Evolutionary conservation across 2,888 invertebrate genomes (phyloP), one percentile per base, ranked within the genome.

Genomic region (Eudemis profundana): DNA sequence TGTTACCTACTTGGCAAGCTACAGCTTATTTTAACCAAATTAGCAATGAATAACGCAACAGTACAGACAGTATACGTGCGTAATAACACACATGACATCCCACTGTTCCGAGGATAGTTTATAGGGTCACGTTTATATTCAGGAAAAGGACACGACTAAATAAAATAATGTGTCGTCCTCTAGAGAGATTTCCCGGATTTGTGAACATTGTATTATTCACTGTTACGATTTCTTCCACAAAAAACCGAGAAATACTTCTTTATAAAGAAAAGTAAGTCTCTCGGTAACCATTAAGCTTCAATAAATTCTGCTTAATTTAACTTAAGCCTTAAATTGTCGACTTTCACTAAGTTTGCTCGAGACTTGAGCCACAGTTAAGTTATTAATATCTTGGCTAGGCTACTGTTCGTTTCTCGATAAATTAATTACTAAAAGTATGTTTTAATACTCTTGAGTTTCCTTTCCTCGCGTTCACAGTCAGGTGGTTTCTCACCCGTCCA

Each of bases 281-380:
- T 23, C 5, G 56, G 63, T 50, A 42, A 17, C 33, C 56, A 40
- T 40, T 42, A 57, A 63, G 21, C 63, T 21, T 63, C 63, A 57
- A 56, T 57, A 63, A 63, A 63, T 63, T 63, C 33, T 42, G 42
- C 56, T 57, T 57, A 57, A 57, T 63, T 50, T 51, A 50, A 64
- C 36, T 57, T 57, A 36, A 64, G 50, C 50, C 50, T 64, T 50
- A 57, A 59, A 44, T 64, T 57, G 50, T 44, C 36, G 50, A 51
- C 27, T 47, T 57, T 36, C 8, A 23, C 44, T 17, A 50, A 57
- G 50, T 19, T 42, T 29, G 15, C 4, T 40, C 40, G 8, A 56
- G 33, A 5, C 50, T 49, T 50, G 10, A 62, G 29, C 33, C 8
- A 8, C 33, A 33, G 17, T 42, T 56, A 33, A 56, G 21, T 59